Evolutionary conservation across 2,888 invertebrate species (phyloP), one percentile per base, ranked within the genome.

Genomic region (Heliconius ethilla): DNA sequence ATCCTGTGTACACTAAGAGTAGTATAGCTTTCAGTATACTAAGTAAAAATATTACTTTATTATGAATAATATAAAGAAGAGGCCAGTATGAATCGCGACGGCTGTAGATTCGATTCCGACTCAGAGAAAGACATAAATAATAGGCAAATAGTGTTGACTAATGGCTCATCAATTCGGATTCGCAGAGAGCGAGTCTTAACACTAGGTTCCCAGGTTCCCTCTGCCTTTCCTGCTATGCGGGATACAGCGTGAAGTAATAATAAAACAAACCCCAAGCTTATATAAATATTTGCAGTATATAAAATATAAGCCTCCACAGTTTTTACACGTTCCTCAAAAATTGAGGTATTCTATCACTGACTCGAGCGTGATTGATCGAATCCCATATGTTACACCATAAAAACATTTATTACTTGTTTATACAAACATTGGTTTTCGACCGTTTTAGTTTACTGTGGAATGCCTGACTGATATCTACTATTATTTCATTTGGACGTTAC

Each of bases 391-490:
- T 55, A 55, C 33, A 33, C 29, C 33, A 55, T 55, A 55, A 72
- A 72, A 72, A 59, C 33, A 33, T 72, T 72, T 72, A 72, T 40
- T 25, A 40, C 67, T 67, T 72, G 70, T 72, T 72, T 72, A 55
- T 55, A 33, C 13, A 72, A 67, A 67, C 40, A 67, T 67, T 67
- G 67, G n/a, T 37, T 67, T n/a, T 67, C 37, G n/a, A 25, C 7
- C 67, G 37, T 67, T 67, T 40, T 40, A 40, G n/a, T 33, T 22
- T 13, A 22, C 11, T 67, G 5, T 37, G 66, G 10, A 67, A 67
- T 67, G 10, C 33, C 63, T 6, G 65, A 65, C n/a, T 25, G 27
- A 59, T 59, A 59, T n/a, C 18, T 51, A 51, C 51, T 22, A 9
- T 51, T 51, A 22, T 51, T 22, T 51, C 51, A 22, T 51, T 51